Conservation (phyloP, 2,113 vertebrate species). For the Platanista minor region DNA sequence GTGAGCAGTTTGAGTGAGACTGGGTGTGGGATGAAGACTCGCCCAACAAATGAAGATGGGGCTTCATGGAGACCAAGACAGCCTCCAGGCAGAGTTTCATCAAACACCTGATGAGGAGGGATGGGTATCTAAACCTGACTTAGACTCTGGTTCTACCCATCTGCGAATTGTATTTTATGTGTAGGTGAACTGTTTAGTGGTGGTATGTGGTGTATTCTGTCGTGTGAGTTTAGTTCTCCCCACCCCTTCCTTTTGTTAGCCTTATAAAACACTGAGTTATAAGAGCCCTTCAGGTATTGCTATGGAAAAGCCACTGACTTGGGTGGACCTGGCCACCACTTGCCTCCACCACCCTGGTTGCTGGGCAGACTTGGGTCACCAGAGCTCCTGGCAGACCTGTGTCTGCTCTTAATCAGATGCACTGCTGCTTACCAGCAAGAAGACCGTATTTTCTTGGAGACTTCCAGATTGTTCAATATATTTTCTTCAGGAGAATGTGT, state of each 20-base stretch:
- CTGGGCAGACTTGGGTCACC: background rate
- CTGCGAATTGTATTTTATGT: background rate
- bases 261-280: background rate
- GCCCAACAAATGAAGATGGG: background rate
- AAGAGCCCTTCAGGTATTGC: background rate
- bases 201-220: background rate
- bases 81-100: background rate
- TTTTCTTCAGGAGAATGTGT: background rate
- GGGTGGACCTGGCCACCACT: accelerated
- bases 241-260: background rate
- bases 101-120: background rate
- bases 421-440: background rate
- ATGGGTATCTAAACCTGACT: background rate
- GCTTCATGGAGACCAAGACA: background rate
- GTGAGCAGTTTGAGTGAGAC: background rate
- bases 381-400: too few relatives aligned
- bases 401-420: background rate
- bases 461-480: background rate
- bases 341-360: background rate
- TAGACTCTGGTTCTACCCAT: background rate
- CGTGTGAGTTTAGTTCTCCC: background rate
- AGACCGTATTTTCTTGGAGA: background rate
- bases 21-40: background rate
- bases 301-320: background rate
- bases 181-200: background rate